Percentiles rank a stretch among this genome's conserved stretches.
phyloP scores from a whole-genome alignment of 2,888 invertebrate genomes.

The Rambutsinella grinnellia region DNA sequence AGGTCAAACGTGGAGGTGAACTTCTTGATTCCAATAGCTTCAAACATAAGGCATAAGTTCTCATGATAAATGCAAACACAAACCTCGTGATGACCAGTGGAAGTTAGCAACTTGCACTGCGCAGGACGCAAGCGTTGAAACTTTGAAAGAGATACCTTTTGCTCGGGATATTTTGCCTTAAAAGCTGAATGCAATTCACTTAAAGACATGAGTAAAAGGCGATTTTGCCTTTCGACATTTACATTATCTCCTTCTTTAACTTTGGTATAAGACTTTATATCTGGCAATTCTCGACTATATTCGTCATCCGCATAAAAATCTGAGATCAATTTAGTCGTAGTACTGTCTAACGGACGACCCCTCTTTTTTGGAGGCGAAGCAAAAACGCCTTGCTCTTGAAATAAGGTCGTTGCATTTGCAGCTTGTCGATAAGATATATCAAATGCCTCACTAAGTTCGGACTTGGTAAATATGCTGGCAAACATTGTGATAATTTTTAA shows the following conservation, averaged over 20 bases:
- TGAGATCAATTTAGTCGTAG: background rate
- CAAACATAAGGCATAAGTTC: background rate
- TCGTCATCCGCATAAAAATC: slow-evolving; percentile 1
- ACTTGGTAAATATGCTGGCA: background rate
- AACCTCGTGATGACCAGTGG: background rate
- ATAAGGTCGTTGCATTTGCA: background rate
- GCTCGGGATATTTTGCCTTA: background rate
- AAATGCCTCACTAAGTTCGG: background rate
- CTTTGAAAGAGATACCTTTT: background rate
- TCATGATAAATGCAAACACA: slow-evolving; percentile 9
- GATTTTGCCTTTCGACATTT: background rate
- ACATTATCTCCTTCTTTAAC: background rate
- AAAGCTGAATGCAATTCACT: background rate
- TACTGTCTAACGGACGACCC: background rate
- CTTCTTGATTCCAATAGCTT: background rate
- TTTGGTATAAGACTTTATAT: background rate
- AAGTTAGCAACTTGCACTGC: background rate
- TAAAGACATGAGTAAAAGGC: background rate
- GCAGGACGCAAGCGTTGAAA: slow-evolving; percentile 3
- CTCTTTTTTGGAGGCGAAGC: background rate
- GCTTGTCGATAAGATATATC: background rate
- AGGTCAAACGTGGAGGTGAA: background rate
- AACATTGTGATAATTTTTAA: background rate
- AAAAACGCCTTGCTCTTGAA: background rate
- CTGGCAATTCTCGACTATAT: background rate